Conservation (phyloP, 2,888 invertebrate species). For the Caenorhabditis sp. region DNA sequence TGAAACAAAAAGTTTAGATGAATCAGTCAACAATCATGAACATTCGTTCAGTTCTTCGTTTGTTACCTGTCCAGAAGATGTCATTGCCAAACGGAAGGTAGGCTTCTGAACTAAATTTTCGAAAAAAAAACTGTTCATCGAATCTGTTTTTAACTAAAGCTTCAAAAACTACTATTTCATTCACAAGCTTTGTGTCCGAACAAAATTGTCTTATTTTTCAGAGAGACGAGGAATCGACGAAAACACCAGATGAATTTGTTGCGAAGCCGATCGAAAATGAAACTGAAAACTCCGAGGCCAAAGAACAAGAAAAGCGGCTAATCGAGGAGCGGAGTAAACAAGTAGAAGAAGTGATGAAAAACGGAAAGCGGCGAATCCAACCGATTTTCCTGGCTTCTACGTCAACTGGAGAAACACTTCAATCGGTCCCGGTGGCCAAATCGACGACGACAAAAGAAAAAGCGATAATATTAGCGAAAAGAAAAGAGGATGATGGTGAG, state of each 20-base stretch:
- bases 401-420: slow-evolving; percentile 8
- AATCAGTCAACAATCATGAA: not conserved
- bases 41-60: slow-evolving; percentile 17
- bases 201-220: slow-evolving; percentile 9
- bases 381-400: slow-evolving; percentile 83
- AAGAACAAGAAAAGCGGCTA: slow-evolving; percentile 24
- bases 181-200: no score
- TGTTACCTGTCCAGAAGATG: slow-evolving; percentile 33
- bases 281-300: slow-evolving; percentile 14
- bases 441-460: not conserved
- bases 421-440: not conserved
- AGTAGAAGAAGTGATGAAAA: slow-evolving; percentile 72
- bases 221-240: slow-evolving; percentile 9
- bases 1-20: not conserved
- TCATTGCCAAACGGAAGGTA: slow-evolving; percentile 31
- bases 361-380: slow-evolving; percentile 93
- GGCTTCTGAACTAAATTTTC: not conserved
- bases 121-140: not conserved
- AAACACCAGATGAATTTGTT: not conserved
- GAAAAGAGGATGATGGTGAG: slow-evolving; percentile 11
- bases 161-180: no score
- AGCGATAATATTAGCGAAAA: not conserved
- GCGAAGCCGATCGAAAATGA: no score
- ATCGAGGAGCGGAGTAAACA: slow-evolving; percentile 48
- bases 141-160: not conserved